A percentile compares a stretch with the other conserved stretches of the same genome.
These are phyloP conservation scores for Troilus luridus DNA, from an alignment of 2,888 invertebrate genomes.

Conservation along the genomic window DNA sequence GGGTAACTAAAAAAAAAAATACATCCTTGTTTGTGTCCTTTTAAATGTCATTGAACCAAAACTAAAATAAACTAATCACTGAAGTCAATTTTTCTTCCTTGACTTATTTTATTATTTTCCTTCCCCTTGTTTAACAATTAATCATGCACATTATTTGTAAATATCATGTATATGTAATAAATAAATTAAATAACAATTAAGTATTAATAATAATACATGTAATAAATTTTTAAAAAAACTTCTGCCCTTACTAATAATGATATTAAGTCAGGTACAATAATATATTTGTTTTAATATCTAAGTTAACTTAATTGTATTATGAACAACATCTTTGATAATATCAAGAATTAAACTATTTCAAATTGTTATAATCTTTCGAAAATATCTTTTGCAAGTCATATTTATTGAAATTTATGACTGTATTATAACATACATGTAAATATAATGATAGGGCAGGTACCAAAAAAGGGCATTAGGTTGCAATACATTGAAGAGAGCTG, in stretches of 20 bases:
- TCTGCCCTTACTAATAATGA: too few species aligned
- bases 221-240: too few species aligned
- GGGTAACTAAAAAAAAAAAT: not conserved
- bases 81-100: not conserved
- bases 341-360: not conserved
- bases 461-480: too few species aligned
- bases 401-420: too few species aligned
- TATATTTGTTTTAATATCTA: not conserved
- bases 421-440: too few species aligned
- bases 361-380: not conserved
- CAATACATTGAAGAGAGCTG: too few species aligned
- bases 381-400: not conserved
- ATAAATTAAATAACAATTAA: too few species aligned
- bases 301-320: not conserved
- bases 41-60: not conserved
- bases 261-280: not conserved
- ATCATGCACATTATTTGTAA: not conserved
- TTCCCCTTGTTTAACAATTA: not conserved
- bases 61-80: not conserved
- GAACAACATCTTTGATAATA: not conserved
- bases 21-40: not conserved
- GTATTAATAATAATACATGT: too few species aligned
- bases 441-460: too few species aligned
- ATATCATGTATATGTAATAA: too few species aligned
- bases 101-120: not conserved